Evolutionary conservation across 2,797 vertebrate species (phyloP).

Genomic region (Podargus strigoides): DNA sequence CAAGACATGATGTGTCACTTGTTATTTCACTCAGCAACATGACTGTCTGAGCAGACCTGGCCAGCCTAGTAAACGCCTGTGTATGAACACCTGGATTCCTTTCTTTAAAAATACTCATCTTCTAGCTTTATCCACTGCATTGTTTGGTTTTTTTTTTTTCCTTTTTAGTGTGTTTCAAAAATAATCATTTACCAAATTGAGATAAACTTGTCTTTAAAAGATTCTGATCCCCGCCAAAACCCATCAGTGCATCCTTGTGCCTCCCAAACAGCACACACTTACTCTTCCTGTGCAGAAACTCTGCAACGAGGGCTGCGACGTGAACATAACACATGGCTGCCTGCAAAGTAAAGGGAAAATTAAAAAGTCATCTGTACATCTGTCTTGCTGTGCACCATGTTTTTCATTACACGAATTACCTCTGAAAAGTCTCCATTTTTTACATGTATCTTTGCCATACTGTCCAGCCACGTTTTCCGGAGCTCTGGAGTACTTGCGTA

Average conservation of each 20-base stretch:
- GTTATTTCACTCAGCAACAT: neutral
- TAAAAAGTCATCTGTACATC: neutral
- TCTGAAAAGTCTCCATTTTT: conserved; percentile 95
- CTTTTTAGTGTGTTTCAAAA: neutral
- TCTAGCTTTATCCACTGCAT: neutral
- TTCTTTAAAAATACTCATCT: neutral
- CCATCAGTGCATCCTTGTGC: neutral
- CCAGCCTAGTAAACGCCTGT: neutral
- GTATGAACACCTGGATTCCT: neutral
- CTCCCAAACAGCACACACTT: conserved; percentile 66
- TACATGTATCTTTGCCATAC: conserved; percentile 94
- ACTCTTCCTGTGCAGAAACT: conserved; percentile 96
- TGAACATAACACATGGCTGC: conserved; percentile 97
- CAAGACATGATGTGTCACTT: neutral
- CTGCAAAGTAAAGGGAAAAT: conserved; percentile 72
- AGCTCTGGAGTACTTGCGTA: conserved; percentile 96
- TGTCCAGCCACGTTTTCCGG: conserved; percentile 94
- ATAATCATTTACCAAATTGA: neutral
- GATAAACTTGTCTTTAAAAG: neutral
- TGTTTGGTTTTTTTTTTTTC: neutral
- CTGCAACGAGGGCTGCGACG: conserved; percentile 90
- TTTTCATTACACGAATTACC: conserved; percentile 67
- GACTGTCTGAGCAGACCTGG: neutral
- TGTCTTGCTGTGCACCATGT: neutral
- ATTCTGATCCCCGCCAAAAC: neutral